Evolutionary conservation across 2,113 vertebrate genomes (phyloP).

Genomic region (Dromaius novaehollandiae): DNA sequence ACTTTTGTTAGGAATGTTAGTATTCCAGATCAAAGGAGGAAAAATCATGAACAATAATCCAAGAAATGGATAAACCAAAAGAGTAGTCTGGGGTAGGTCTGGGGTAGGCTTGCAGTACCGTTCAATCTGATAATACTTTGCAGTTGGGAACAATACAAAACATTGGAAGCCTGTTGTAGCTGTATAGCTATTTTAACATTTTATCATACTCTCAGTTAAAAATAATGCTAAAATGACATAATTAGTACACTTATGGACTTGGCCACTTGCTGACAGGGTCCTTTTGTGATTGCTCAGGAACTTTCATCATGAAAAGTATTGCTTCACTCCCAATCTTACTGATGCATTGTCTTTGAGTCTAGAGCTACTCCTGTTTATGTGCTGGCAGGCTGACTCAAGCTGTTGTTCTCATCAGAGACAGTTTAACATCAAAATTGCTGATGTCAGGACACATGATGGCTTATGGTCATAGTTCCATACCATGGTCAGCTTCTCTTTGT

Average conservation of each 20-base stretch:
- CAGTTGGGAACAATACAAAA: background rate
- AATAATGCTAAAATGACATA: background rate
- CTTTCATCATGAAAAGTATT: background rate
- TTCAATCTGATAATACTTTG: no score
- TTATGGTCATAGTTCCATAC: background rate
- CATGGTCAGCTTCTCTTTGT: background rate
- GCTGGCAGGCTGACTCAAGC: background rate
- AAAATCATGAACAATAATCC: background rate
- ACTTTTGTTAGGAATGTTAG: background rate
- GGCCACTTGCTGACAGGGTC: background rate
- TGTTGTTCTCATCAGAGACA: background rate
- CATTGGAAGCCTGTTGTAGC: background rate
- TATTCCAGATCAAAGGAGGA: background rate
- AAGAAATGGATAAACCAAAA: background rate
- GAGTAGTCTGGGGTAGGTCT: background rate
- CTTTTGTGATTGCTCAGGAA: background rate
- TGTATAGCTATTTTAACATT: background rate
- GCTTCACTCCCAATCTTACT: background rate
- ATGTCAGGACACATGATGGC: background rate
- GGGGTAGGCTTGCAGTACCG: background rate
- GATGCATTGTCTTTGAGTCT: background rate
- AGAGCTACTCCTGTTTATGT: background rate
- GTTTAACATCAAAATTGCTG: background rate
- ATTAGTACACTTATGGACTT: background rate
- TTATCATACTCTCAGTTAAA: background rate